A percentile compares a stretch with the other conserved stretches of the same genome.
These are phyloP conservation scores for Pasiphila rectangulata DNA, from an alignment of 2,888 invertebrate genomes.

Conservation along the genomic window DNA sequence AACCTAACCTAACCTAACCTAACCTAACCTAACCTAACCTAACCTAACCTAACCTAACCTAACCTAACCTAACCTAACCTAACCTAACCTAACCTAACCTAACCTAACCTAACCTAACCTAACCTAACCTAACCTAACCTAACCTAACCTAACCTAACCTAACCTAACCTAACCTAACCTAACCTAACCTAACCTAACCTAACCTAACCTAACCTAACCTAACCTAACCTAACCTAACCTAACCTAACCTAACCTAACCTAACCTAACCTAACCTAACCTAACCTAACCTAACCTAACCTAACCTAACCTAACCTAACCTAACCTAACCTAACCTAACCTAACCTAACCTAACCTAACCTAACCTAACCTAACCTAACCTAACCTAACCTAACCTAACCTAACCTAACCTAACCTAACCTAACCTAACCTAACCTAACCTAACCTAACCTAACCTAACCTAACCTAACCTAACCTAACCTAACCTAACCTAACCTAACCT, in stretches of 20 bases:
- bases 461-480: slow-evolving; percentile 7
- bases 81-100: slow-evolving; percentile 2
- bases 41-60: too few relatives aligned
- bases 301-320: slow-evolving; percentile 9
- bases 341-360: slow-evolving; percentile 8
- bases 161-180: slow-evolving; percentile 9
- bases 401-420: slow-evolving; percentile 3
- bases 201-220: slow-evolving; percentile 9
- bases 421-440: slow-evolving; percentile 8
- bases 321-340: slow-evolving; percentile 8
- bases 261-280: slow-evolving; percentile 9
- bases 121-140: slow-evolving; percentile 4
- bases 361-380: slow-evolving; percentile 8
- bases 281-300: slow-evolving; percentile 8
- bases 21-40: too few relatives aligned
- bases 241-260: slow-evolving; percentile 8
- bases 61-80: neutral
- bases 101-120: slow-evolving; percentile 1
- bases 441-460: slow-evolving; percentile 11
- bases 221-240: slow-evolving; percentile 10
- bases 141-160: slow-evolving; percentile 7
- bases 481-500: slow-evolving; percentile 8
- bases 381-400: slow-evolving; percentile 1
- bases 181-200: slow-evolving; percentile 7
- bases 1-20: too few relatives aligned